These are phyloP conservation scores for Leptinotarsa haldemani DNA, from an alignment of 2,888 invertebrate genomes.

Conservation along the genomic window DNA sequence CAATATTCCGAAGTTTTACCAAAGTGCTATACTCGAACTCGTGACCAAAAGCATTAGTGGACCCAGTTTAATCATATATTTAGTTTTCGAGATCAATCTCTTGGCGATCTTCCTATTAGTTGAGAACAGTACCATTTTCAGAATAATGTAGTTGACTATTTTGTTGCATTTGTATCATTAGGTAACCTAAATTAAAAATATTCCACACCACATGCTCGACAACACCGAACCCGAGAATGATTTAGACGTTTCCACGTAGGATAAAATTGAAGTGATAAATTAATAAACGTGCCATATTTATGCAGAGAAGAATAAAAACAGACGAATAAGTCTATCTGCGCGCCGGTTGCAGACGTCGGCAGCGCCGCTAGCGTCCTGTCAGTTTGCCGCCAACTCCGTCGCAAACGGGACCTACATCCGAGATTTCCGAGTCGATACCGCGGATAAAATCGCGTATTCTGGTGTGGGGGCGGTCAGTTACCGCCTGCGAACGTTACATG, in stretches of 20 bases:
- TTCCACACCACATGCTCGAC: background rate
- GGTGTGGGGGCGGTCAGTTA: conserved; percentile 44
- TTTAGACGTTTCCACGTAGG: background rate
- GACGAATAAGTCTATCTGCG: conserved; percentile 36
- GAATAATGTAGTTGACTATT: too few species aligned
- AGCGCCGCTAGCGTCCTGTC: conserved; percentile 59
- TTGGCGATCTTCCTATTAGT: too few species aligned
- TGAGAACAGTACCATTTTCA: too few species aligned
- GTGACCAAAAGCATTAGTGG: too few species aligned
- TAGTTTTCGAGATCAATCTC: too few species aligned
- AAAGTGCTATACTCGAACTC: too few species aligned
- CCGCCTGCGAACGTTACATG: conserved; percentile 13
- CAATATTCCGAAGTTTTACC: too few species aligned
- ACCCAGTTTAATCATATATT: too few species aligned
- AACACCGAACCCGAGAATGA: background rate
- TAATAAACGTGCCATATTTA: conserved; percentile 39
- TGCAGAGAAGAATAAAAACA: conserved; percentile 37
- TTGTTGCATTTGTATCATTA: background rate
- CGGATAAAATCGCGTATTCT: conserved; percentile 31
- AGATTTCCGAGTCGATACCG: conserved; percentile 37
- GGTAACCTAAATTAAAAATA: background rate
- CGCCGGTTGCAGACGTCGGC: conserved; percentile 53
- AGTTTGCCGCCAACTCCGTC: conserved; percentile 63
- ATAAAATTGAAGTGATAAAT: conserved; percentile 36
- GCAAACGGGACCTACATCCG: conserved; percentile 59